phyloP scores from a whole-genome alignment of 1,140 invertebrate species.

The Trichonephila clavata region DNA sequence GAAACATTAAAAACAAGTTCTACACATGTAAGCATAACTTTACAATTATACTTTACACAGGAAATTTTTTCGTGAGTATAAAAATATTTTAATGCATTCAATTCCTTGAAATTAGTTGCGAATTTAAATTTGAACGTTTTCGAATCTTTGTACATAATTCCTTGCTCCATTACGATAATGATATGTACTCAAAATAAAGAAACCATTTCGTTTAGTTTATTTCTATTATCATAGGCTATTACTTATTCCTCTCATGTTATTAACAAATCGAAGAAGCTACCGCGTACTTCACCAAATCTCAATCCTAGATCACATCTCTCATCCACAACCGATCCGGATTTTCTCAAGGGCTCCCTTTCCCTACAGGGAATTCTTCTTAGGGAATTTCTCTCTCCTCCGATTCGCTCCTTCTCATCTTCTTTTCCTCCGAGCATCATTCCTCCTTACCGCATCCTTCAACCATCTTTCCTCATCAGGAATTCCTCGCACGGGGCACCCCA shows the following conservation, averaged over 20 bases:
- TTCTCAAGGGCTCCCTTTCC: slow-evolving; percentile 5
- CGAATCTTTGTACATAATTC: too few species aligned
- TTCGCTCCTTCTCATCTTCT: slow-evolving; percentile 11
- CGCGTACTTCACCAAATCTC: not conserved
- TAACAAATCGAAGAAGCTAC: not conserved
- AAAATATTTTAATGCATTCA: too few species aligned
- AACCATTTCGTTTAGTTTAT: too few species aligned
- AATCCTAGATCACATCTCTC: not conserved
- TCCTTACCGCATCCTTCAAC: slow-evolving; percentile 25
- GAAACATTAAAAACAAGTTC: too few species aligned
- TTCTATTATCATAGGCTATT: too few species aligned
- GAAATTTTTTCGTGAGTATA: too few species aligned
- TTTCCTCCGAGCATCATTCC: slow-evolving; percentile 36
- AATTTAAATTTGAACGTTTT: too few species aligned
- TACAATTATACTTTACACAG: too few species aligned
- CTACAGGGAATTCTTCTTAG: slow-evolving; percentile 49
- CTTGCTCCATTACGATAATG: too few species aligned
- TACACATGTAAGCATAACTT: too few species aligned
- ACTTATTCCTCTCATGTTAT: not conserved
- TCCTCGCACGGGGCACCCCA: slow-evolving; percentile 58
- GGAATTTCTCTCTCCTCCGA: slow-evolving; percentile 44
- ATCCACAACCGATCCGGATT: not conserved
- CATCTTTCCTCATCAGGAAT: slow-evolving; percentile 64
- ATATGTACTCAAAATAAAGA: too few species aligned
- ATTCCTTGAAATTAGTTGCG: too few species aligned